These are phyloP conservation scores for Melikaiella ostensackeni DNA, from an alignment of 2,888 invertebrate species.

Conservation along the genomic window DNA sequence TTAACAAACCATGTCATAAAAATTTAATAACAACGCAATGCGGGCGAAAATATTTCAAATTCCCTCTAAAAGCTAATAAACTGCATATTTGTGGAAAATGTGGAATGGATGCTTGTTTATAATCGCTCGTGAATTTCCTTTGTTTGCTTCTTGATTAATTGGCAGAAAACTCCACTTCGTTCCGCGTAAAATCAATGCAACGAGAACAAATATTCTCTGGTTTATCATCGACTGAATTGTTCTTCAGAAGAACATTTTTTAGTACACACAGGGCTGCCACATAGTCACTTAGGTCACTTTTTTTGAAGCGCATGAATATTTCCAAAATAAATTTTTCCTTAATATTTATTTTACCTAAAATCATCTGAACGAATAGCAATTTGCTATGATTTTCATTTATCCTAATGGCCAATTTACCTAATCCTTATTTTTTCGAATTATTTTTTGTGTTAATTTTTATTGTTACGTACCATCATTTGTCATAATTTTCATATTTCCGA, in stretches of 20 bases:
- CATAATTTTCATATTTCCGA: too few relatives aligned
- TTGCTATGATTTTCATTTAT: too few relatives aligned
- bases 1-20: slow-evolving; percentile 25
- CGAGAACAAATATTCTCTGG: slow-evolving; percentile 28
- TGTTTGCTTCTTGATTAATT: slow-evolving; percentile 37
- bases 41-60: slow-evolving; percentile 25
- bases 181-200: slow-evolving; percentile 29
- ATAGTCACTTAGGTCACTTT: too few relatives aligned
- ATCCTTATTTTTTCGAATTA: too few relatives aligned
- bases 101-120: slow-evolving; percentile 29
- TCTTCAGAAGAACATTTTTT: background rate
- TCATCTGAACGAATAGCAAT: too few relatives aligned
- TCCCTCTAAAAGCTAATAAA: slow-evolving; percentile 37
- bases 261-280: too few relatives aligned
- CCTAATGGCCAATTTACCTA: too few relatives aligned
- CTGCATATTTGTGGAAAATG: slow-evolving; percentile 34
- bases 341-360: too few relatives aligned
- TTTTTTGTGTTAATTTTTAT: too few relatives aligned
- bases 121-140: slow-evolving; percentile 34
- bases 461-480: too few relatives aligned
- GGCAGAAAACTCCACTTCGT: slow-evolving; percentile 30
- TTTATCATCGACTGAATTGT: slow-evolving; percentile 32
- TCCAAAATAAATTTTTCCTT: too few relatives aligned
- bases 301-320: too few relatives aligned
- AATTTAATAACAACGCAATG: slow-evolving; percentile 32